Evolutionary conservation across 2,113 vertebrate genomes (phyloP).

Genomic region (Charadrius vociferus): DNA sequence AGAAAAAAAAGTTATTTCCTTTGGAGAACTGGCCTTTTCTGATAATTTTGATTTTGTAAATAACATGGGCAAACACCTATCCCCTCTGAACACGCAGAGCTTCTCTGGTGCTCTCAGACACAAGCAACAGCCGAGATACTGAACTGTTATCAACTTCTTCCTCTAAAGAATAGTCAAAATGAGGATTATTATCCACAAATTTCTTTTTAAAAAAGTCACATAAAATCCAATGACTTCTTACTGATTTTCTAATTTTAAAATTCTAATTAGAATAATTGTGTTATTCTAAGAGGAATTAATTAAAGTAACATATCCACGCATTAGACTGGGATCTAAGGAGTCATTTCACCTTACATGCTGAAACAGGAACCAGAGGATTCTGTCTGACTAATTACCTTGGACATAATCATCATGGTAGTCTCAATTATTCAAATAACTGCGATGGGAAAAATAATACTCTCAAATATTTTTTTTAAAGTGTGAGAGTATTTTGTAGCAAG

Average conservation of each 20-base stretch:
- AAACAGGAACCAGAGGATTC: not conserved
- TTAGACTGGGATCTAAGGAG: not conserved
- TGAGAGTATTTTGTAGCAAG: not conserved
- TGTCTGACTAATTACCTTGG: not conserved
- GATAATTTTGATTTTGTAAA: not conserved
- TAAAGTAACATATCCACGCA: not conserved
- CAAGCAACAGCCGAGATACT: not conserved
- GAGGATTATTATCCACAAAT: not conserved
- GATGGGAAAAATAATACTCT: not conserved
- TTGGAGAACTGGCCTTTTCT: not conserved
- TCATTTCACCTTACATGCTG: not conserved
- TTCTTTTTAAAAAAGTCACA: not conserved
- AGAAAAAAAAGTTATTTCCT: not conserved
- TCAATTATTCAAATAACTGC: not conserved
- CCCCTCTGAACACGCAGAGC: not conserved
- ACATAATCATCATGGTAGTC: not conserved
- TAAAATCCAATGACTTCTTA: not conserved
- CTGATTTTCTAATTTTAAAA: not conserved
- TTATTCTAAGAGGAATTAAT: not conserved
- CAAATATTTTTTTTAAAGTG: not conserved
- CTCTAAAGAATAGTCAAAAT: not conserved
- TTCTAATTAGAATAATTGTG: not conserved
- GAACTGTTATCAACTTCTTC: not conserved
- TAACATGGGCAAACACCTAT: not conserved
- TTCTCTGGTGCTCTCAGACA: not conserved